A percentile compares a stretch with the other conserved stretches of the same genome.
Evolutionary conservation across 1,140 invertebrate genomes (phyloP).

Genomic region (Diplogasteroides magnus): DNA sequence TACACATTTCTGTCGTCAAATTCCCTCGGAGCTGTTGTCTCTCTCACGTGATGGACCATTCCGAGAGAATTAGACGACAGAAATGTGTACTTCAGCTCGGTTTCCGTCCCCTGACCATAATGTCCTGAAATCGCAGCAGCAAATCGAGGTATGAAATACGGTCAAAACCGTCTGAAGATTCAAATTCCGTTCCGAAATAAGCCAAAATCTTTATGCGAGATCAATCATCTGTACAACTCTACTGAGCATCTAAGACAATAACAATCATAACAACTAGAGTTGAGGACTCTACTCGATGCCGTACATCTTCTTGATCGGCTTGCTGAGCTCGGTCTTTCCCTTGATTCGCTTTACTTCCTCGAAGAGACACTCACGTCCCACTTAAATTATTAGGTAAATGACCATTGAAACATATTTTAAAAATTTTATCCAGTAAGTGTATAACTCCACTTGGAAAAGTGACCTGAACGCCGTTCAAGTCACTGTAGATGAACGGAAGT

Average conservation of each 20-base stretch:
- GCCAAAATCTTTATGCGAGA: not conserved
- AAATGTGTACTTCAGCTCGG: not conserved
- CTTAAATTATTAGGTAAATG: slow-evolving; percentile 35
- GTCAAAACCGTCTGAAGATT: not conserved
- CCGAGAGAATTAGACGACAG: no score
- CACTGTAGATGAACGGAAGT: slow-evolving; percentile 9
- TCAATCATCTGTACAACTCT: no score
- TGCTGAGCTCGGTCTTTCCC: slow-evolving; percentile 45
- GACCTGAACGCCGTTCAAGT: no score
- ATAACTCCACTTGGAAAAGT: no score
- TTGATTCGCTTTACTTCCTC: slow-evolving; percentile 45
- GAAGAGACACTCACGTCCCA: slow-evolving; percentile 50
- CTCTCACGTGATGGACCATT: no score
- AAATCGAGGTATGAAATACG: not conserved
- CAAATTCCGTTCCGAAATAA: not conserved
- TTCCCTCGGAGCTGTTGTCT: no score
- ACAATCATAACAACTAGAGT: not conserved
- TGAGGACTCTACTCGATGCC: slow-evolving; percentile 31
- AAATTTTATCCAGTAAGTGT: no score
- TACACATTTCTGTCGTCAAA: no score
- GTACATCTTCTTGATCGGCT: slow-evolving; percentile 36
- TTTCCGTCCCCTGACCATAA: no score
- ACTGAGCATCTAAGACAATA: no score
- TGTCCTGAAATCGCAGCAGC: no score
- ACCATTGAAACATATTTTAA: no score